Evolutionary conservation across 2,113 vertebrate genomes (phyloP).

Genomic region (Acanthochromis polyacanthus): DNA sequence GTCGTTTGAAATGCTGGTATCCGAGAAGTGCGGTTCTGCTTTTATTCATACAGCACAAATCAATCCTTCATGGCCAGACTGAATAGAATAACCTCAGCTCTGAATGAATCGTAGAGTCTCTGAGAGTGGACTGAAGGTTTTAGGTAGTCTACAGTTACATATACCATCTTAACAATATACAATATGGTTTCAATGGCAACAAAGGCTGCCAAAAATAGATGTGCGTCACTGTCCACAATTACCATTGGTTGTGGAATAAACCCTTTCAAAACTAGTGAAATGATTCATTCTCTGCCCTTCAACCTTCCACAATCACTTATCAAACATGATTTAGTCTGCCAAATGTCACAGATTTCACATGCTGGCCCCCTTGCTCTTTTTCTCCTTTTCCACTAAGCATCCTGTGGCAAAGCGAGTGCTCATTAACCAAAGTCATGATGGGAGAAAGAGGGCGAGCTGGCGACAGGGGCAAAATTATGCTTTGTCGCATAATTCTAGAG

Average conservation of each 20-base stretch:
- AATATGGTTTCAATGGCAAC: not conserved
- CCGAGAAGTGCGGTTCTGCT: not conserved
- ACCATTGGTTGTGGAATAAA: conserved; percentile 3
- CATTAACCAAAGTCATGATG: conserved; percentile 65
- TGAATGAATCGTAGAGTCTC: not conserved
- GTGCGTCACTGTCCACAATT: not conserved
- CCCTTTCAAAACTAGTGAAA: not conserved
- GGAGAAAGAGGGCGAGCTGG: conserved; percentile 24
- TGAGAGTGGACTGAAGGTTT: not conserved
- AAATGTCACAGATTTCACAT: conserved; percentile 42
- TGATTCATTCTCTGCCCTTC: conserved; percentile 33
- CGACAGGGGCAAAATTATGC: conserved; percentile 40
- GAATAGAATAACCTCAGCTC: not conserved
- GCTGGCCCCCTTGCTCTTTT: conserved; percentile 8
- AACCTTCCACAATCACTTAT: conserved; percentile 33
- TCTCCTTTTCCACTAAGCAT: conserved; percentile 35
- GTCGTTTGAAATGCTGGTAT: not conserved
- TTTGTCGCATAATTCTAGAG: conserved; percentile 46
- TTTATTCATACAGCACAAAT: not conserved
- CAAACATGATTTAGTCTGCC: conserved; percentile 35
- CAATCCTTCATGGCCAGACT: not conserved
- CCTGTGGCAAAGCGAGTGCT: conserved; percentile 51
- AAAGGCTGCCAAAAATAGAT: not conserved
- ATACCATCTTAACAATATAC: too few relatives aligned
- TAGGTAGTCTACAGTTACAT: not conserved